Conservation (phyloP, 2,888 invertebrate genomes). For the Leptarthrus brevirostris region DNA sequence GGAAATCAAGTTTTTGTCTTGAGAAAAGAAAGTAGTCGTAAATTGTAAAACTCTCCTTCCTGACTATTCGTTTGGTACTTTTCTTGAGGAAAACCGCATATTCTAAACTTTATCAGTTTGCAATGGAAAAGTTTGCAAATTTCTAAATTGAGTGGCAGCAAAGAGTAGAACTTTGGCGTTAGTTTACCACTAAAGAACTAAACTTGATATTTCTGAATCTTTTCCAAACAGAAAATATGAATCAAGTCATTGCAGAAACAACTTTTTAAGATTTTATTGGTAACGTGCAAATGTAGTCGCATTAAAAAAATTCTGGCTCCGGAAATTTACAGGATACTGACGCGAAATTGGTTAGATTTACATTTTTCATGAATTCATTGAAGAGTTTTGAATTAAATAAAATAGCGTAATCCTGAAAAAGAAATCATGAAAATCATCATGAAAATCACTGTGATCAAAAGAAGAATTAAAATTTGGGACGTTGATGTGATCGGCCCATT, state of each 20-base stretch:
- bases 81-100: constrained; percentile 27
- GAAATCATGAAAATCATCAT: no score
- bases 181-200: constrained; percentile 18
- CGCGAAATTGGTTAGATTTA: no score
- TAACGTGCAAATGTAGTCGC: background rate
- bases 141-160: constrained; percentile 33
- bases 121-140: constrained; percentile 39
- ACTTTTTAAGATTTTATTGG: background rate
- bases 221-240: background rate
- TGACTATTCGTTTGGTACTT: constrained; percentile 24
- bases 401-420: no score
- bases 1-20: constrained; percentile 11
- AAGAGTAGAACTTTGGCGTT: constrained; percentile 15
- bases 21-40: constrained; percentile 7
- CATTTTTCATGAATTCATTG: no score
- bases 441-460: no score
- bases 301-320: background rate
- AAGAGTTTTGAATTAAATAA: no score
- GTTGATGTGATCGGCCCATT: no score
- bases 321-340: no score
- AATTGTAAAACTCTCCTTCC: constrained; percentile 28
- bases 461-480: no score
- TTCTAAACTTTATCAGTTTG: constrained; percentile 36
- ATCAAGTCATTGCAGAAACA: background rate
- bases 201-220: constrained; percentile 27